Percentiles rank a stretch among this genome's conserved stretches.
These are phyloP conservation scores for Phengaris arion DNA, from an alignment of 2,888 invertebrate genomes.

Conservation along the genomic window DNA sequence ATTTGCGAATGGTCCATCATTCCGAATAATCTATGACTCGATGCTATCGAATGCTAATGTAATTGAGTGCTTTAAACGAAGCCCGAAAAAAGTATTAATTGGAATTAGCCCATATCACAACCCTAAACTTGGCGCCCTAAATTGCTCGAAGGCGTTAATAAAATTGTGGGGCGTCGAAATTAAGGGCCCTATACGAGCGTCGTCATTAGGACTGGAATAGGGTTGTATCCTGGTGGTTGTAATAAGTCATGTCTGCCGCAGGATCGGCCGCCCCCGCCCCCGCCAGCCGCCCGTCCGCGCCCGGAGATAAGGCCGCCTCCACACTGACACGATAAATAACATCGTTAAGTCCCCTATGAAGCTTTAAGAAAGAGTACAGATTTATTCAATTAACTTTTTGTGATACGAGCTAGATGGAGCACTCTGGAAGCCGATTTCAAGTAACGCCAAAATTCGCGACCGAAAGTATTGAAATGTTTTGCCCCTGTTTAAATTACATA, in stretches of 20 bases:
- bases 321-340: slow-evolving; percentile 20
- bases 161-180: slow-evolving; percentile 76
- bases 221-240: slow-evolving; percentile 75
- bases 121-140: slow-evolving; percentile 60
- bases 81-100: slow-evolving; percentile 27
- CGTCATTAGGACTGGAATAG: slow-evolving; percentile 77
- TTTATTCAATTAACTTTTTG: slow-evolving; percentile 19
- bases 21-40: too few relatives aligned
- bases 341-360: slow-evolving; percentile 19
- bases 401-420: background rate
- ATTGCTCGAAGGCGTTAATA: slow-evolving; percentile 75
- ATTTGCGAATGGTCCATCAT: slow-evolving; percentile 55
- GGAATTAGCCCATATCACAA: slow-evolving; percentile 40
- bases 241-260: slow-evolving; percentile 78
- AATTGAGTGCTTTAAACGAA: slow-evolving; percentile 18
- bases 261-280: slow-evolving; percentile 43
- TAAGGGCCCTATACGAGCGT: slow-evolving; percentile 71
- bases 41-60: slow-evolving; percentile 26
- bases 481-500: too few relatives aligned
- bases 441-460: too few relatives aligned
- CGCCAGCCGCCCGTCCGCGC: slow-evolving; percentile 39
- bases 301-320: slow-evolving; percentile 1
- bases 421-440: background rate
- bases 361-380: slow-evolving; percentile 9
- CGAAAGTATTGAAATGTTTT: too few relatives aligned